phyloP scores from a whole-genome alignment of 2,888 invertebrate genomes.

The Dorcus parallelipipedus region DNA sequence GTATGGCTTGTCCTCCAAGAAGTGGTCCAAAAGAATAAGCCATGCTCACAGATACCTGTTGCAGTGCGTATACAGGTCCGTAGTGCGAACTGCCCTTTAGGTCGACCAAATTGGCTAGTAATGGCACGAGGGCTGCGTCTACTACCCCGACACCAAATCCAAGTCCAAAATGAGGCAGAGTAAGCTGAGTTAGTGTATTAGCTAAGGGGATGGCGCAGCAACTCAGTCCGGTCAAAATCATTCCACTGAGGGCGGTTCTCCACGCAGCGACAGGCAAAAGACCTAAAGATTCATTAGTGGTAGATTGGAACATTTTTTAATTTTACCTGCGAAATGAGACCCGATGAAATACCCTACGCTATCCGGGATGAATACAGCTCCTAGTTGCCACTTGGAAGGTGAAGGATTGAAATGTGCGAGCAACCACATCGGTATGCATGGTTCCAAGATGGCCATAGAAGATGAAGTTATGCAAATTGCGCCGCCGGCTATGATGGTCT shows the following conservation, averaged over 20 bases:
- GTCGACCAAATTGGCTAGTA: conserved; percentile 72
- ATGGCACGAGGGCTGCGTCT: conserved; percentile 76
- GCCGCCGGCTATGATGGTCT: conserved; percentile 61
- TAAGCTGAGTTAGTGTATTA: conserved; percentile 52
- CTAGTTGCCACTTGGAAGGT: conserved; percentile 71
- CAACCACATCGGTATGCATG: conserved; percentile 80
- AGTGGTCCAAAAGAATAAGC: conserved; percentile 79
- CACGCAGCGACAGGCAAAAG: conserved; percentile 41
- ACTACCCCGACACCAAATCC: conserved; percentile 75
- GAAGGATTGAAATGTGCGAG: conserved; percentile 63
- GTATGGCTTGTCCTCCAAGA: conserved; percentile 68
- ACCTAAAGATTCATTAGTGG: conserved; percentile 30
- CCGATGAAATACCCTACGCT: conserved; percentile 80
- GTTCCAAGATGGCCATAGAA: conserved; percentile 79
- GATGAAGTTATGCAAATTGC: conserved; percentile 77
- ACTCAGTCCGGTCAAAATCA: conserved; percentile 42
- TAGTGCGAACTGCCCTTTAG: conserved; percentile 60
- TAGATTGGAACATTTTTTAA: neutral
- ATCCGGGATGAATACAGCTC: conserved; percentile 82
- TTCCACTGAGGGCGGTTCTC: conserved; percentile 41
- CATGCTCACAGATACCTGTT: conserved; percentile 76
- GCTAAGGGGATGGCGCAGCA: conserved; percentile 43
- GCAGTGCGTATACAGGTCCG: conserved; percentile 78
- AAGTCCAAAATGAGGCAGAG: conserved; percentile 74
- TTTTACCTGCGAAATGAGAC: conserved; percentile 70